These are phyloP conservation scores for Lithophane ornitopus DNA, from an alignment of 2,888 invertebrate genomes.

Conservation along the genomic window DNA sequence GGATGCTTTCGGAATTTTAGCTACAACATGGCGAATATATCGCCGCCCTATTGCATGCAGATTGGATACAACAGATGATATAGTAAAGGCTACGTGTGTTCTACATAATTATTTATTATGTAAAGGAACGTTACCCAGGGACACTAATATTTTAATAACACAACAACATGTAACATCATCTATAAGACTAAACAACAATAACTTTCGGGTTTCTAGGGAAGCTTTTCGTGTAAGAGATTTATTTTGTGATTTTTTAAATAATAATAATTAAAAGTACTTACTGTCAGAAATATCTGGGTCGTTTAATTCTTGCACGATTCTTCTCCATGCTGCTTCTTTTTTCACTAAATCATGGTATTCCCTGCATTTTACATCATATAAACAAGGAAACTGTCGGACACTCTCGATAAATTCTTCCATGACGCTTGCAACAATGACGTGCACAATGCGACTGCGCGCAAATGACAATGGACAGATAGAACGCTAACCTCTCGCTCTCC, in stretches of 20 bases:
- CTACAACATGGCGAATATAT: slow-evolving; percentile 27
- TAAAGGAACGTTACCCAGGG: slow-evolving; percentile 25
- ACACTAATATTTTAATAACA: slow-evolving; percentile 23
- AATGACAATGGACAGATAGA: slow-evolving; percentile 24
- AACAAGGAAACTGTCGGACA: slow-evolving; percentile 19
- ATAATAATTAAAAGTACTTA: slow-evolving; percentile 18
- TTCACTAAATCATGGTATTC: slow-evolving; percentile 20
- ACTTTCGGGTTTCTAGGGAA: slow-evolving; percentile 9
- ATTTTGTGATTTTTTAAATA: slow-evolving; percentile 19
- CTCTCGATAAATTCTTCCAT: slow-evolving; percentile 28
- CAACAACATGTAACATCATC: slow-evolving; percentile 23
- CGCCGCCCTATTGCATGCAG: slow-evolving; percentile 26
- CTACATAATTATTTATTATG: slow-evolving; percentile 27
- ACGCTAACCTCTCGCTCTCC: slow-evolving; percentile 16
- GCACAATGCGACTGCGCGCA: slow-evolving; percentile 20
- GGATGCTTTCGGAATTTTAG: slow-evolving; percentile 42
- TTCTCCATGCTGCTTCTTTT: neutral
- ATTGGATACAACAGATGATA: slow-evolving; percentile 26
- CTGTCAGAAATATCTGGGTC: slow-evolving; percentile 6
- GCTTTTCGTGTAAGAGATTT: neutral
- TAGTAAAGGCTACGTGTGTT: slow-evolving; percentile 22
- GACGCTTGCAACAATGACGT: slow-evolving; percentile 22
- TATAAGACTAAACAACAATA: slow-evolving; percentile 25
- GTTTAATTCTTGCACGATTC: too few relatives aligned
- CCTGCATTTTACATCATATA: slow-evolving; percentile 16